phyloP scores from a whole-genome alignment of 2,888 invertebrate genomes.

The Pollenia angustigena region DNA sequence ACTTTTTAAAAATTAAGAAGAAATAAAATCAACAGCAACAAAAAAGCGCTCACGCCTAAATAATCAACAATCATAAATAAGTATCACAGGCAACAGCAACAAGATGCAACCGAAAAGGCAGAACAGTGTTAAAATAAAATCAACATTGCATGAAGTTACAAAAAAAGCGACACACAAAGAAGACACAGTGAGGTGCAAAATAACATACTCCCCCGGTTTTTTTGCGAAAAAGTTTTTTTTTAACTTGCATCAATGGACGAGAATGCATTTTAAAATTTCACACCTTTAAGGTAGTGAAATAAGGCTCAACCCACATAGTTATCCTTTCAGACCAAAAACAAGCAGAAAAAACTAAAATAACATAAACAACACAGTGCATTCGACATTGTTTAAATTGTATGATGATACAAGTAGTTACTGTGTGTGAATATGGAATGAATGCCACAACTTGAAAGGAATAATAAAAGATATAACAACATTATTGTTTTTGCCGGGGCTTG shows the following conservation, averaged over 20 bases:
- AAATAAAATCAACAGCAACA: conserved; percentile 65
- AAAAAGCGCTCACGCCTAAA: conserved; percentile 72
- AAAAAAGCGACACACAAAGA: conserved; percentile 12
- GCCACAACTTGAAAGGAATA: conserved; percentile 42
- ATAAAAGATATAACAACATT: conserved; percentile 56
- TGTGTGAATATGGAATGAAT: conserved; percentile 28
- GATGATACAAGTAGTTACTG: conserved; percentile 39
- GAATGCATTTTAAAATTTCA: conserved; percentile 67
- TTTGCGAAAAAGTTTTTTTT: conserved; percentile 27
- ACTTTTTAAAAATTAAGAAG: conserved; percentile 57
- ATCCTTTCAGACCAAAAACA: conserved; percentile 64
- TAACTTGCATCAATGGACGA: neutral
- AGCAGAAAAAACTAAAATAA: conserved; percentile 51
- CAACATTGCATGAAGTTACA: conserved; percentile 57
- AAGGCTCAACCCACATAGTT: conserved; percentile 72
- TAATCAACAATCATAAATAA: conserved; percentile 74
- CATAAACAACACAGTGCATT: conserved; percentile 45
- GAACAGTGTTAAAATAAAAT: conserved; percentile 60
- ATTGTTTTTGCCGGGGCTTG: conserved; percentile 65
- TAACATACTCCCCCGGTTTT: conserved; percentile 68
- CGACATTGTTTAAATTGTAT: conserved; percentile 34
- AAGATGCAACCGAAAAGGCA: conserved; percentile 32
- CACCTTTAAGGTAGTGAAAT: conserved; percentile 71
- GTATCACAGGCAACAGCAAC: conserved; percentile 58
- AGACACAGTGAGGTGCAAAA: conserved; percentile 61